Base-by-base conservation (phyloP, 2,113 vertebrate species). In the Fregata magnificens region DNA sequence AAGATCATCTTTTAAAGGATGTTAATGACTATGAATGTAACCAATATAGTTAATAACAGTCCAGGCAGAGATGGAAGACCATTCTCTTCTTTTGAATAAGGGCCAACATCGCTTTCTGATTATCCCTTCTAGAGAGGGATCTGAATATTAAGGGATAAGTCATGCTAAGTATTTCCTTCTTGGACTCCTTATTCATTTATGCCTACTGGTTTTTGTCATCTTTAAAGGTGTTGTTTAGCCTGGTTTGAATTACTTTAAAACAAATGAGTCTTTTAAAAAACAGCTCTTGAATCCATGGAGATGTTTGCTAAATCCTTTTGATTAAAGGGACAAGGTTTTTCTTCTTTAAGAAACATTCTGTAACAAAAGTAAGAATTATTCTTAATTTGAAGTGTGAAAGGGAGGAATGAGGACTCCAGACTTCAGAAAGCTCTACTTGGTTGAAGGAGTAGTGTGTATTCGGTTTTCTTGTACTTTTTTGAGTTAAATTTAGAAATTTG, bases 171-270 rank as follows among this genome's bases (percentile, higher is more conserved):
- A 87, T 96, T 96, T 97, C 94, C 93, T 96, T 86, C 62, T 94
- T 80, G 66, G 49, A n/a, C 70, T 95, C 78, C 50, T 76, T 94
- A 58, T 80, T 95, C 52, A 69, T 81, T 91, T 93, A 55, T 95
- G 91, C 62, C 65, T 86, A 90, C 81, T 97, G 88, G 2, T 34
- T 94, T 93, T 83, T 95, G 91, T 96, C 86, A 86, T 96, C 58
- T 86, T 93, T 94, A 88, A 96, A 97, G 97, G 97, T 97, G 96
- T 83, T 93, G 49, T 93, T 94, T 80, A 90, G 93, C 82, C 84
- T 96, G 91, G 72, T 88, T 86, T 94, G 66, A 94, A 91, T 97
- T 97, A 83, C 36, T 95, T 70, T 42, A 87, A 95, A 97, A 70
- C 66, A 93, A 95, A 85, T 45, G 53, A 87, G 49, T 66, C 24